phyloP scores from a whole-genome alignment of 2,113 vertebrate genomes.

The Todiramphus saurophagus region DNA sequence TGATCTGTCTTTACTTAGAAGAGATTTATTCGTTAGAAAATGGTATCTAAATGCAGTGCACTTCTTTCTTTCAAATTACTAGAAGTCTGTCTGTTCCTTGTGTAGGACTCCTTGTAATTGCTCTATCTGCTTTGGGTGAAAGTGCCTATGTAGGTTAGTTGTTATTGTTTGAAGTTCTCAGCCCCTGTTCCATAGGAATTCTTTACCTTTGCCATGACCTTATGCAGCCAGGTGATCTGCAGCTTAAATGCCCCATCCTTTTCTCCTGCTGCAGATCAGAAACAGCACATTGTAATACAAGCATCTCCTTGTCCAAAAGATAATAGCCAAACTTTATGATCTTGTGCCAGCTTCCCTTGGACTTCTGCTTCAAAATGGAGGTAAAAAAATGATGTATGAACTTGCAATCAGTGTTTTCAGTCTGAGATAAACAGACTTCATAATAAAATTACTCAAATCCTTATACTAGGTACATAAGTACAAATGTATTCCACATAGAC shows the following conservation, averaged over 20 bases:
- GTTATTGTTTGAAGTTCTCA: background rate
- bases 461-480: background rate
- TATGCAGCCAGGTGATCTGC: background rate
- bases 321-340: background rate
- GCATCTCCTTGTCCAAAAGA: background rate
- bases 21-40: background rate
- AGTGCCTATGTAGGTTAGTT: background rate
- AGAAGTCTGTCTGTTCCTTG: background rate
- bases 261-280: background rate
- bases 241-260: background rate
- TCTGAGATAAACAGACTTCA: background rate
- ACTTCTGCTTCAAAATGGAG: constrained; percentile 2
- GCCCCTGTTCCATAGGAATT: background rate
- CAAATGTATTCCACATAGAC: background rate
- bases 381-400: background rate
- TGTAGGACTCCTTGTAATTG: background rate
- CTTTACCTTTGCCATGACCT: background rate
- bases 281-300: background rate
- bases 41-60: background rate
- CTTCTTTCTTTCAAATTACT: background rate
- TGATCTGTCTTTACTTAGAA: background rate
- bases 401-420: background rate
- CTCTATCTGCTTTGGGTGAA: background rate
- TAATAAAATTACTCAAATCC: background rate
- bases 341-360: background rate